A percentile compares a stretch with the other conserved stretches of the same genome.
Conservation (phyloP, 2,113 vertebrate genomes). For the Takifugu flavidus region DNA sequence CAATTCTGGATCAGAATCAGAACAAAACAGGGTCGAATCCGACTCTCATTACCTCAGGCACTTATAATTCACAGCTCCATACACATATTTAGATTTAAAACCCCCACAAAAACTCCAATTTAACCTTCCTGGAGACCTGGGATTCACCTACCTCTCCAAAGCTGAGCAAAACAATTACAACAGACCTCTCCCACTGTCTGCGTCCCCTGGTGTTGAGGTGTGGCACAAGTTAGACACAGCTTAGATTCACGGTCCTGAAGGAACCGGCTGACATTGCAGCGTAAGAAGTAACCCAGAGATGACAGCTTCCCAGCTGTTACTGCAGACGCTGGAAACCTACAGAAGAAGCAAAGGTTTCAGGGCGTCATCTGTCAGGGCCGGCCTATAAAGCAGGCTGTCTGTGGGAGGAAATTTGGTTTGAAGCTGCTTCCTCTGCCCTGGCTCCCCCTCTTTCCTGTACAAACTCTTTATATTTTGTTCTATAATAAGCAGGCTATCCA, state of each 20-base stretch:
- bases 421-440: conserved; percentile 41
- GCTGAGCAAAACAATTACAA: conserved; percentile 17
- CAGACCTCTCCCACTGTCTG: conserved; percentile 6
- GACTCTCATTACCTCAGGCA: conserved; percentile 31
- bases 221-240: neutral
- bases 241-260: conserved; percentile 33
- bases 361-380: conserved; percentile 9
- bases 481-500: conserved; percentile 33
- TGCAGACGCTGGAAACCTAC: neutral
- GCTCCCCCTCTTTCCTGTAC: conserved; percentile 55
- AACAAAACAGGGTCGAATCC: conserved; percentile 21
- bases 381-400: conserved; percentile 15
- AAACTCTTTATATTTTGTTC: conserved; percentile 23
- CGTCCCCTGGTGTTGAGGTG: conserved; percentile 23
- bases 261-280: conserved; percentile 21
- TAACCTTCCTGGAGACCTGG: neutral
- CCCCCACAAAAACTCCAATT: conserved; percentile 5
- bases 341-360: conserved; percentile 3
- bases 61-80: neutral
- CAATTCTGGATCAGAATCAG: conserved; percentile 12
- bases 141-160: conserved; percentile 53
- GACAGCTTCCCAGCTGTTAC: neutral
- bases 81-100: conserved; percentile 25
- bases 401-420: conserved; percentile 59
- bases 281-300: neutral